These are phyloP conservation scores for Protosalanx chinensis DNA, from an alignment of 2,797 vertebrate species.

Conservation along the genomic window DNA sequence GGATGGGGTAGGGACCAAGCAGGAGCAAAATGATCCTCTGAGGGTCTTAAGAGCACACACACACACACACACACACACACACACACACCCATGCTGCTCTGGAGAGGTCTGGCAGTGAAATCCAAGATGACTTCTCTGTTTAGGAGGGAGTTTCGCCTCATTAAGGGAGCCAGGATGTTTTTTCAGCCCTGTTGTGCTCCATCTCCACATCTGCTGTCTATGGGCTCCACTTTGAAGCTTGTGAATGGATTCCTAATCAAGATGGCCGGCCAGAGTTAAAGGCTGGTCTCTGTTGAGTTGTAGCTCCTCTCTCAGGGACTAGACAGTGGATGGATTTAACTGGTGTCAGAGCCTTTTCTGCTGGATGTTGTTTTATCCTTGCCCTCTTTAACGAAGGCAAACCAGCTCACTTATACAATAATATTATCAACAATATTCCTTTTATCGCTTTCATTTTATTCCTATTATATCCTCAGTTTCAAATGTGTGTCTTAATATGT, in stretches of 20 bases:
- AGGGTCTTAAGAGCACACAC: conserved; percentile 61
- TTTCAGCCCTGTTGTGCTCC: conserved; percentile 51
- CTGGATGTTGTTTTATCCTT: conserved; percentile 7
- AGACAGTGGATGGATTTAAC: not conserved
- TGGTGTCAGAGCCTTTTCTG: conserved; percentile 7
- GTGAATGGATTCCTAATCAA: conserved; percentile 57
- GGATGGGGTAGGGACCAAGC: conserved; percentile 39
- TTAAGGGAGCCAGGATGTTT: conserved; percentile 64
- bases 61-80: not conserved
- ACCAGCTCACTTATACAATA: too few species aligned
- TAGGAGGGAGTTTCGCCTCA: conserved; percentile 49
- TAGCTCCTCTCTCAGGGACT: conserved; percentile 21
- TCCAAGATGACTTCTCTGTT: conserved; percentile 66
- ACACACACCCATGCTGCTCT: conserved; percentile 61
- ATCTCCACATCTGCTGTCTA: conserved; percentile 43
- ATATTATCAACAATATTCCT: too few species aligned
- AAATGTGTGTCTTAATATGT: too few species aligned
- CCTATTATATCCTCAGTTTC: too few species aligned
- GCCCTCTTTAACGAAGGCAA: too few species aligned
- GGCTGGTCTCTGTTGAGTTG: conserved; percentile 22
- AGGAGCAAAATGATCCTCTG: conserved; percentile 71
- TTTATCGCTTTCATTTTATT: too few species aligned
- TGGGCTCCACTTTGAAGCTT: conserved; percentile 43
- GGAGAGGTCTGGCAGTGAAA: conserved; percentile 71
- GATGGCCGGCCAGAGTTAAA: conserved; percentile 40